phyloP scores from a whole-genome alignment of 2,888 invertebrate species.

The Thecocarcelia acutangulata region DNA sequence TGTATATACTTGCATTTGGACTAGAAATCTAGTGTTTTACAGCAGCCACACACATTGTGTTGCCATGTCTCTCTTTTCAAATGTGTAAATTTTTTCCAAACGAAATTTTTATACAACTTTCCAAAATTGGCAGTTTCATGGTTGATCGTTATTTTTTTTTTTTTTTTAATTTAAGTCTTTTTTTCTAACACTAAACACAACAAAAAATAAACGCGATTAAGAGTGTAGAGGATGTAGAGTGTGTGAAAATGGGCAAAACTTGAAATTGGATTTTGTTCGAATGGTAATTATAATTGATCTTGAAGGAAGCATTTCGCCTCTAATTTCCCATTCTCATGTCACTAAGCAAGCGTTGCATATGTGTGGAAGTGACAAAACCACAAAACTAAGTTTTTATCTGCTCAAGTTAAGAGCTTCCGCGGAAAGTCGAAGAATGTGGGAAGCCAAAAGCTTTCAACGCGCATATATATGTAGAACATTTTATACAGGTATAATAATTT shows the following conservation, averaged over 20 bases:
- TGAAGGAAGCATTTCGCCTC: not conserved
- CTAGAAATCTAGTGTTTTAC: conserved; percentile 25
- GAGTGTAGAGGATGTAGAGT: not conserved
- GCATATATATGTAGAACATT: too few species aligned
- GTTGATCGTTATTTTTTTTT: conserved; percentile 17
- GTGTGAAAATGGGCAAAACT: conserved; percentile 4
- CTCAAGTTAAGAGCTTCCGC: too few species aligned
- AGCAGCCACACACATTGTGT: conserved; percentile 48
- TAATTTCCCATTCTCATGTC: too few species aligned
- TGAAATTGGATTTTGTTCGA: not conserved
- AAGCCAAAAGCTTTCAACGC: too few species aligned
- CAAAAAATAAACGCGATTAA: not conserved
- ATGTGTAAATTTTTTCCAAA: conserved; percentile 63
- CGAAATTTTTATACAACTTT: conserved; percentile 57
- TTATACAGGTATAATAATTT: too few species aligned
- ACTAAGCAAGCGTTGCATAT: too few species aligned
- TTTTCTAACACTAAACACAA: not conserved
- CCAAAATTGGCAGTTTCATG: conserved; percentile 62
- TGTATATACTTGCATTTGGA: not conserved
- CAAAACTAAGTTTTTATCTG: too few species aligned
- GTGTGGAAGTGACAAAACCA: too few species aligned
- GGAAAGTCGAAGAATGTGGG: too few species aligned
- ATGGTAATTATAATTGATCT: not conserved
- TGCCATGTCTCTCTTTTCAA: conserved; percentile 27
- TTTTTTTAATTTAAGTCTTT: not conserved